phyloP scores from a whole-genome alignment of 2,113 vertebrate species.

The Tretioscincus oriximinensis region DNA sequence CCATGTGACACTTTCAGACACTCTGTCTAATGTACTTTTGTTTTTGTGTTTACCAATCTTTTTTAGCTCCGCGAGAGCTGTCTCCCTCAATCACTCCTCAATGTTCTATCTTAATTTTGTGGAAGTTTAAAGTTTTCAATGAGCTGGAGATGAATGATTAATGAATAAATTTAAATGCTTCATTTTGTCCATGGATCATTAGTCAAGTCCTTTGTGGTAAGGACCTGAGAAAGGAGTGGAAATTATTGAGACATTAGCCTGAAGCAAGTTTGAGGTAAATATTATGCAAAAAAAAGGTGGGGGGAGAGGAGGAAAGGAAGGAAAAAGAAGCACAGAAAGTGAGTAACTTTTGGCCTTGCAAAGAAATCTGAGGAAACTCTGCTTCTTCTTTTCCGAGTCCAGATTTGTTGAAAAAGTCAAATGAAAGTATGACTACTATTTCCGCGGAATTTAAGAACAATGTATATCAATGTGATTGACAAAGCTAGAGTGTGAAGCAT shows the following conservation, averaged over 20 bases:
- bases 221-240: slow-evolving; percentile 99
- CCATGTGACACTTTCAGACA: slow-evolving; percentile 75
- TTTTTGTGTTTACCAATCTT: slow-evolving; percentile 80
- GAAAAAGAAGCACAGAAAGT: slow-evolving; percentile 69
- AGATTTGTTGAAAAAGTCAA: slow-evolving; percentile 19
- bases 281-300: slow-evolving; percentile 88
- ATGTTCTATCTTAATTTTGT: slow-evolving; percentile 99
- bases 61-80: slow-evolving; percentile 84
- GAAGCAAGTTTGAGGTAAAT: slow-evolving; percentile 99
- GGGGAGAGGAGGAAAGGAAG: slow-evolving; percentile 28
- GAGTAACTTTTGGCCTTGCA: slow-evolving; percentile 77
- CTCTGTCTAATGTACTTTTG: slow-evolving; percentile 76
- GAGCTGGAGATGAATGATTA: slow-evolving; percentile 99
- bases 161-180: slow-evolving; percentile 99
- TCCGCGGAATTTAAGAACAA: slow-evolving; percentile 32
- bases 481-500: slow-evolving; percentile 28
- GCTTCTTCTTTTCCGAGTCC: slow-evolving; percentile 24
- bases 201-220: slow-evolving; percentile 99
- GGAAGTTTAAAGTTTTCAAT: slow-evolving; percentile 99
- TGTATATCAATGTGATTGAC: slow-evolving; percentile 10
- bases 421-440: slow-evolving; percentile 3
- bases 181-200: slow-evolving; percentile 99
- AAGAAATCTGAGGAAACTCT: slow-evolving; percentile 64
- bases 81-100: slow-evolving; percentile 99
- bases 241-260: slow-evolving; percentile 99